phyloP scores from a whole-genome alignment of 2,797 vertebrate genomes.

The Allobates femoralis region DNA sequence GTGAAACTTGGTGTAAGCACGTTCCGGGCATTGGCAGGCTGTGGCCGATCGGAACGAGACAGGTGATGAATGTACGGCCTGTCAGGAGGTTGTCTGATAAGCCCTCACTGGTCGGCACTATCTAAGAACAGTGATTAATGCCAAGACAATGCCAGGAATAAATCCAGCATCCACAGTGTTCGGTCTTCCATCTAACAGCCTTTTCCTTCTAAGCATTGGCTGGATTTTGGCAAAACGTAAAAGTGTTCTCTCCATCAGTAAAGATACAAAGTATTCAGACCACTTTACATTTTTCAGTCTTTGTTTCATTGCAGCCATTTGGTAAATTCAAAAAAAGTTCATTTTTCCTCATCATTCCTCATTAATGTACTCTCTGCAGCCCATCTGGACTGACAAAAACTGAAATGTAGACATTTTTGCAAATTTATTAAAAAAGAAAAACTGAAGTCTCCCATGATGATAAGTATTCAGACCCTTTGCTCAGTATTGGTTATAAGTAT shows the following conservation, averaged over 20 bases:
- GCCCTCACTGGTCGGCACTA: constrained; percentile 3
- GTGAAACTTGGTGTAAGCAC: neutral
- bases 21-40: neutral
- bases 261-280: neutral
- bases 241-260: neutral
- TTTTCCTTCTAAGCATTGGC: constrained; percentile 2
- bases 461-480: too few species aligned
- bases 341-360: too few species aligned
- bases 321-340: too few species aligned
- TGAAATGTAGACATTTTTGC: too few species aligned
- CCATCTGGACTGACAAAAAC: too few species aligned
- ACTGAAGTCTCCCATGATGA: too few species aligned
- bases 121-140: constrained; percentile 50
- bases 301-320: too few species aligned
- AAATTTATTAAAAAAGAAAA: too few species aligned
- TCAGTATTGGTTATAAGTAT: too few species aligned
- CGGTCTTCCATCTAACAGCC: constrained; percentile 18
- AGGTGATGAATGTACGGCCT: constrained; percentile 39
- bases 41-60: neutral
- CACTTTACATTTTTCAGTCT: too few species aligned
- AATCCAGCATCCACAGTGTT: constrained; percentile 27
- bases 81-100: constrained; percentile 55
- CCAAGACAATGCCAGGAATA: constrained; percentile 1
- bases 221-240: neutral
- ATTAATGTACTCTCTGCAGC: too few species aligned